Base-by-base conservation (phyloP, 2,888 invertebrate species). In the Pachycephus smyrnensis region DNA sequence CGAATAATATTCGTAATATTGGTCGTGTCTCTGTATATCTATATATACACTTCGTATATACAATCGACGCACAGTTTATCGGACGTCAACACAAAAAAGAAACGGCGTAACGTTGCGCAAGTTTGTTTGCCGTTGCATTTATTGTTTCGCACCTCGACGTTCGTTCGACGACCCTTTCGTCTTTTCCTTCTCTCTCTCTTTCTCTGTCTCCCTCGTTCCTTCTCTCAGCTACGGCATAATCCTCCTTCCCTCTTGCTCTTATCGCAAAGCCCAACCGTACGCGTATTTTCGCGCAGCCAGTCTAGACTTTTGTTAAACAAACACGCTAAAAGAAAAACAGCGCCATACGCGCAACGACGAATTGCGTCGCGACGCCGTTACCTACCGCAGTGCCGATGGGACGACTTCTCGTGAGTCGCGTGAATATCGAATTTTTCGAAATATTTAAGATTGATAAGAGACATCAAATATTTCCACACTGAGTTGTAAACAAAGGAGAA, bases 281-380 rank as follows among this genome's bases (percentile, higher is more conserved):
- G 79, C 77, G 84, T 83, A 84, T 84, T 84, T 83, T 84, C 83
- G 81, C 84, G 78, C 75, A 73, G 69, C 79, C 83, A 81, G 84
- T 84, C 84, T 84, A 82, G 82, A 84, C 84, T 84, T 81, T 84
- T 84, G 81, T 84, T 84, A 84, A 84, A 83, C 82, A 84, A 84
- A 83, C 82, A 79, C 69, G 79, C 40, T 71, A 69, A 77, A 77
- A 32, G 33, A 73, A 31, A 80, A 32, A 75, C 68, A 74, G 33
- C 75, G 75, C 80, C 68, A 69, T 73, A 55, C 30, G 55, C 55
- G 73, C 15, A 69, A 69, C 30, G 75, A 76, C 75, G 73, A 80
- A 80, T 84, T 79, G 80, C 80, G 75, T 76, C 73, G 73, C 79
- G 83, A 82, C 68, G 30, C 76, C 69, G 37, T 75, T 37, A 12